phyloP scores from a whole-genome alignment of 2,888 invertebrate species.

The Rhodophaea formosa region DNA sequence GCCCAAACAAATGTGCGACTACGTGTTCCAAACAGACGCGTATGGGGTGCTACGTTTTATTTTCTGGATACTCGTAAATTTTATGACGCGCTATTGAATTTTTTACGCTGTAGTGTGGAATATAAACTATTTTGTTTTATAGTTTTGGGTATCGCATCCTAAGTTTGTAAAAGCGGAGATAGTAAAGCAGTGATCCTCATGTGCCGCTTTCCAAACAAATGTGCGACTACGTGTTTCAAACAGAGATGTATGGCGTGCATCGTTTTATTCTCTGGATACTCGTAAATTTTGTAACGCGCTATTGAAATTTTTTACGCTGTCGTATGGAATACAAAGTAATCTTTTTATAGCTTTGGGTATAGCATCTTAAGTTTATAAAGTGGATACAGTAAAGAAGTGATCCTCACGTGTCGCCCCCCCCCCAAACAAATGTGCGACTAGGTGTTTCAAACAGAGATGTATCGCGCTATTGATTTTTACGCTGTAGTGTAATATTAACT shows the following conservation, averaged over 20 bases:
- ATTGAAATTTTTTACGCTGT: not conserved
- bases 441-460: no score
- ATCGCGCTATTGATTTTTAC: no score
- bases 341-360: not conserved
- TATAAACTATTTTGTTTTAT: no score
- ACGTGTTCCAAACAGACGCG: not conserved
- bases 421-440: no score
- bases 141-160: no score
- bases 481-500: no score
- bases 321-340: not conserved
- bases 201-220: conserved; percentile 8
- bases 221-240: not conserved
- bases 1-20: conserved; percentile 2
- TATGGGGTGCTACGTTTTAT: not conserved
- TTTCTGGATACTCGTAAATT: not conserved
- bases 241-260: not conserved
- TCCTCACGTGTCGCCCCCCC: no score
- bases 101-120: not conserved
- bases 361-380: no score
- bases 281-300: not conserved
- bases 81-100: not conserved
- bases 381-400: no score
- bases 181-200: conserved; percentile 19
- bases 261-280: not conserved
- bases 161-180: no score